Evolutionary conservation across 2,113 vertebrate genomes (phyloP), one percentile per base, ranked within the genome.

Genomic region (Benitochromis conjunctus): DNA sequence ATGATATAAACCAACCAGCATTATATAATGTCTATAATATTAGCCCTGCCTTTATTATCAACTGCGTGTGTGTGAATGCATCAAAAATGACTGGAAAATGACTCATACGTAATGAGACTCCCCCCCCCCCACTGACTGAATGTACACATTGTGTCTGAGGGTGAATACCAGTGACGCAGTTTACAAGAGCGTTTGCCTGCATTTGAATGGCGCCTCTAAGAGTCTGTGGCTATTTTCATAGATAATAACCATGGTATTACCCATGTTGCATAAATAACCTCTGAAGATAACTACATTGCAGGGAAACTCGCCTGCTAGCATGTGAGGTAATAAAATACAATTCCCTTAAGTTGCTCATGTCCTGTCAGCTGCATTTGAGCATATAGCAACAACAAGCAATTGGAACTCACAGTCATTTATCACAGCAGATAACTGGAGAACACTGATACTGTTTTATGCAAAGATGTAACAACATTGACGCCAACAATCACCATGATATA

Each of bases 311-410:
- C 10, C 6, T 12, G 2, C 55, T 51, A 38, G 16, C 36, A 58
- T 6, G 1, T 6, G 3, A 8, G 24, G 11, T 43, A 62, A 82
- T 64, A 81, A 51, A 66, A 13, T 62, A 41, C 7, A 53, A 21
- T 7, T 80, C 31, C 21, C 79, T 79, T 60, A 58, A 21, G 5
- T 34, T 64, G 21, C 43, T 79, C 88, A 90, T 88, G 87, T 93
- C 89, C 83, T 92, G 56, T 36, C 53, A 88, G 85, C 31, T 87
- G 80, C 58, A 36, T 78, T 78, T 84, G 60, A 56, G 69, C 80
- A 81, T 29, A 11, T 29, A 10, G 51, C 14, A 16, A 36, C 38
- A 58, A 79, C 4, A 79, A 8, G 46, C 10, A 9, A 76, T 31
- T 31, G 36, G 48, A 81, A 56, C 8, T 5, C 41, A 34, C 14